Evolutionary conservation across 2,113 vertebrate species (phyloP), one percentile per base, ranked within the genome.

Genomic region (Colius striatus): DNA sequence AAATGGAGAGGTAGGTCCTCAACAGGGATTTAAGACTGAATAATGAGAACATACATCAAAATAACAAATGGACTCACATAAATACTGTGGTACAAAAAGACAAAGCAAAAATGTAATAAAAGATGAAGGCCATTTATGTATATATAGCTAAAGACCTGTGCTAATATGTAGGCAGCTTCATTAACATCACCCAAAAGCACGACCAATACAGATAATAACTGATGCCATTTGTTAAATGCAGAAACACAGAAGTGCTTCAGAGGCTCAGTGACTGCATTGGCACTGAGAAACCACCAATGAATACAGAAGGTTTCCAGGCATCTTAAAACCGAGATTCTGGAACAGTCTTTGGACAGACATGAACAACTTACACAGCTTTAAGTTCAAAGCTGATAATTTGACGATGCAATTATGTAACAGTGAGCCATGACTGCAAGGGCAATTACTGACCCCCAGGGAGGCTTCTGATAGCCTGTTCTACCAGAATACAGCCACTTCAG

Each of bases 101-200:
- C 75, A 92, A 91, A 71, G 79, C 79, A 92, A 84, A 66, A 94
- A 77, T 13, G 4, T 67, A 95, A 88, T 85, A 89, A 84, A 93
- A 90, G 55, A 43, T 93, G 70, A 94, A 94, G 65, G 38, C 65
- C 48, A 65, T 86, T 81, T 92, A 81, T 58, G 27, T 34, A 32
- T 29, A 55, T n/a, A 73, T 23, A 86, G 60, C 74, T 84, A 62
- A 90, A 94, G 61, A 58, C 41, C 63, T 67, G 34, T 63, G 79
- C 72, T 75, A 80, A 26, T 75, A 73, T 5, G 38, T 94, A 91
- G 9, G 17, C 43, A 60, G 30, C 57, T 89, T 73, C 79, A 68
- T 54, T 95, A 83, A 68, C 27, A 68, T 77, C 91, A 95, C 65
- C 62, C 41, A 94, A 81, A 91, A 73, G 48, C 57, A 79, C 5